phyloP scores from a whole-genome alignment of 2,113 vertebrate species.

The Perccottus glenii region DNA sequence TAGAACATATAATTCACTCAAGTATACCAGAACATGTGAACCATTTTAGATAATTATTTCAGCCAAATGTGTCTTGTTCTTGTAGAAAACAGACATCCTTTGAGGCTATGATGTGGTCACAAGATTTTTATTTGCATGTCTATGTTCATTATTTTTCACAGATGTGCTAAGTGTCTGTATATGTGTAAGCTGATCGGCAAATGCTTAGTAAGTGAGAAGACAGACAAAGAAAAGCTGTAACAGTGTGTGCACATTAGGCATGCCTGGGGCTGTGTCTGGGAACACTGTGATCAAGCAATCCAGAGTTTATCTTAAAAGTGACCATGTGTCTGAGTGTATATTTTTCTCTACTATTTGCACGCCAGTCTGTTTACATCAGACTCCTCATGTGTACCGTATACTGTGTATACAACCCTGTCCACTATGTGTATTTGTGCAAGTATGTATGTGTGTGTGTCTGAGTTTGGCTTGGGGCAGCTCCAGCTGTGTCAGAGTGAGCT shows the following conservation, averaged over 20 bases:
- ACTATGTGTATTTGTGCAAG: conserved; percentile 51
- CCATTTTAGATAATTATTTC: neutral
- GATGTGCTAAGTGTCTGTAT: conserved; percentile 34
- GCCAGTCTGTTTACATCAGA: conserved; percentile 73
- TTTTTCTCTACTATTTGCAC: conserved; percentile 69
- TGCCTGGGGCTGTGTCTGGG: conserved; percentile 55
- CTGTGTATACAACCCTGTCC: conserved; percentile 71
- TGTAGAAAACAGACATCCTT: neutral
- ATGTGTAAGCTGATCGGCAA: conserved; percentile 32
- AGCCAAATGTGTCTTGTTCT: neutral
- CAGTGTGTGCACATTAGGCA: conserved; percentile 37
- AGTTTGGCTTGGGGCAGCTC: conserved; percentile 83
- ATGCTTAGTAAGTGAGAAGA: conserved; percentile 29
- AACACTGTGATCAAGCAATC: conserved; percentile 50
- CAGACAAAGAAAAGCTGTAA: conserved; percentile 28
- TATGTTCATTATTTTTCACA: conserved; percentile 34
- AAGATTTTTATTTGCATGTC: conserved; percentile 17
- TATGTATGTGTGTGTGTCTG: conserved; percentile 51
- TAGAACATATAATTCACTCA: conserved; percentile 23
- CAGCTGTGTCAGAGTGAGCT: conserved; percentile 85
- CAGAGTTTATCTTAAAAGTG: conserved; percentile 63
- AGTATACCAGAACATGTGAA: neutral
- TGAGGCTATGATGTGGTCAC: conserved; percentile 34
- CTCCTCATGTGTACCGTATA: conserved; percentile 60
- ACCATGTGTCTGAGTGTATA: conserved; percentile 59